A percentile compares a stretch with the other conserved stretches of the same genome.
These are phyloP conservation scores for Eilema caniola DNA, from an alignment of 2,888 invertebrate genomes.

Conservation along the genomic window DNA sequence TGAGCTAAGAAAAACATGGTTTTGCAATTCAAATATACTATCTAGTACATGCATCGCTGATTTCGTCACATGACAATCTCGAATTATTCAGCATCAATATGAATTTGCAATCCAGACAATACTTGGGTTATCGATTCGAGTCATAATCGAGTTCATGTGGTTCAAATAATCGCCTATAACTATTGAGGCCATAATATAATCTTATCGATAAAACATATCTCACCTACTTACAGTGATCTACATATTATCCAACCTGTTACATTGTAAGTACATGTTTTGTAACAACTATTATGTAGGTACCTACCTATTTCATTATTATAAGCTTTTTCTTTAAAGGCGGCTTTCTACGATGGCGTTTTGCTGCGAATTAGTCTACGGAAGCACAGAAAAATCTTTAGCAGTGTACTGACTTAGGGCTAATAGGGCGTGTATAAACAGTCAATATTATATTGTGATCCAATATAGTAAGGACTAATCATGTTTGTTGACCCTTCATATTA, in stretches of 20 bases:
- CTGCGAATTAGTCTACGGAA: neutral
- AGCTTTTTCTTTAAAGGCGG: constrained; percentile 18
- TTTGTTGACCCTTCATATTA: too few species aligned
- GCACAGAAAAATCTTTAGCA: neutral
- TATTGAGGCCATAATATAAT: constrained; percentile 17
- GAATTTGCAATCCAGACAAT: neutral
- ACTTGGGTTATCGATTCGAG: neutral
- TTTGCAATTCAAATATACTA: neutral
- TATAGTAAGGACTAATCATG: too few species aligned
- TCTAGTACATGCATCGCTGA: neutral
- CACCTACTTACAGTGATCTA: constrained; percentile 45
- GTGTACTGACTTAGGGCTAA: too few species aligned
- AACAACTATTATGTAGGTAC: constrained; percentile 40
- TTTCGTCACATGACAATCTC: neutral
- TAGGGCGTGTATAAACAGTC: too few species aligned
- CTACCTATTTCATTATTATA: constrained; percentile 36
- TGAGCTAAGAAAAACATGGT: neutral
- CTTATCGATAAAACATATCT: constrained; percentile 46
- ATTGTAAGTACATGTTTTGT: constrained; percentile 33
- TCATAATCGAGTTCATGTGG: neutral
- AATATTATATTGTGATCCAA: too few species aligned
- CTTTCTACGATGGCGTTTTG: neutral
- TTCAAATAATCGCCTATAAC: neutral
- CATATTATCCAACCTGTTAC: constrained; percentile 45
- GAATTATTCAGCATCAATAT: neutral